Base-by-base conservation (phyloP, 2,888 invertebrate species). In the Lasioglossum zephyrum region DNA sequence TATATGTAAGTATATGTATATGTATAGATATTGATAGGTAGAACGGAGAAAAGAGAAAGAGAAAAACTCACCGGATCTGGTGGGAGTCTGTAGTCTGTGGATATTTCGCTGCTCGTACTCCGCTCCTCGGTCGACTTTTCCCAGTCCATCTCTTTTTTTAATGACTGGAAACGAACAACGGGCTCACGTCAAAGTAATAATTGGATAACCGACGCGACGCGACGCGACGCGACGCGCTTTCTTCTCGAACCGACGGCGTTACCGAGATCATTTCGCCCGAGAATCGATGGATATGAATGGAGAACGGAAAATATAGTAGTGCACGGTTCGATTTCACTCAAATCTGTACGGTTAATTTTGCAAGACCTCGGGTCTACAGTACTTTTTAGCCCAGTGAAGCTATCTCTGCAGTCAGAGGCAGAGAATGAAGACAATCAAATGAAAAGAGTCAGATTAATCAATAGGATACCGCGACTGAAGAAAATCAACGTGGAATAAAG, bases 81-180 rank as follows among this genome's bases (percentile, higher is more conserved):
- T 90, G 97, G 97, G 96, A 98, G 97, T 95, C 98, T 96, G 95
- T 97, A 98, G 90, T 98, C 98, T 79, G 97, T 96, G 90, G 97
- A 96, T 95, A 97, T 96, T 95, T 98, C 98, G 88, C 97, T 97
- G 92, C 97, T 96, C 93, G 96, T 96, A 95, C 97, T 98, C 82
- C 98, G 98, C 92, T 98, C 98, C 93, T 97, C 96, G 90, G 95
- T 95, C 93, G 96, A 96, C 94, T 97, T 96, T 93, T 97, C 97
- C 97, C 98, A 98, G 94, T 98, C 98, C 93, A 97, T 97, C 96
- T 98, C 98, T 96, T 98, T 98, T 95, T 98, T 98, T 94, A 98
- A 96, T 90, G 98, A 98, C 98, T 98, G 96, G 80, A 97, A 97
- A 85, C 78, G 75, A 79, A 79, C 81, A 85, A 85, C 70, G 76